phyloP scores from a whole-genome alignment of 2,888 invertebrate species.

The Aethes cnicana region DNA sequence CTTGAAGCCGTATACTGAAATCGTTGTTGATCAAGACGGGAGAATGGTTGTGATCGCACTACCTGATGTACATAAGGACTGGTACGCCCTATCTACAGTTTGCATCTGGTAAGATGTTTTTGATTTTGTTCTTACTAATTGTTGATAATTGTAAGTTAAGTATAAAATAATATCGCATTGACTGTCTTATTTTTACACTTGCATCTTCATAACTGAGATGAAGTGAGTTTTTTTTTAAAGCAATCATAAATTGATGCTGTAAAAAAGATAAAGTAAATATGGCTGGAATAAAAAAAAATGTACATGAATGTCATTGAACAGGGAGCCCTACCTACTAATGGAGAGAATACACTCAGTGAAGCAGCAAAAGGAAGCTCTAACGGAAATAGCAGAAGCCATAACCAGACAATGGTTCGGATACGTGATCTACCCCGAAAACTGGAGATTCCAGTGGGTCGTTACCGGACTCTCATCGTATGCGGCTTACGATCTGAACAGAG shows the following conservation, averaged over 20 bases:
- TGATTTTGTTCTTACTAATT: neutral
- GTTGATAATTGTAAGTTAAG: too few relatives aligned
- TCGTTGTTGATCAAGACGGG: slow-evolving; percentile 54
- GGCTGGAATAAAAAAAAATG: too few relatives aligned
- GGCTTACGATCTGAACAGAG: slow-evolving; percentile 79
- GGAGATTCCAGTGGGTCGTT: slow-evolving; percentile 84
- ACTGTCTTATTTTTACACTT: too few relatives aligned
- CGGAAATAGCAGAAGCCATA: slow-evolving; percentile 84
- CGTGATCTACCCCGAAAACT: slow-evolving; percentile 82
- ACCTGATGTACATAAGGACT: slow-evolving; percentile 61
- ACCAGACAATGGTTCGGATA: slow-evolving; percentile 88
- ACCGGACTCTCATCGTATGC: slow-evolving; percentile 83
- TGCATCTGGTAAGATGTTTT: slow-evolving; percentile 68
- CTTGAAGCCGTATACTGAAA: slow-evolving; percentile 51
- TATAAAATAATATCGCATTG: too few relatives aligned
- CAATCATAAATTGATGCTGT: too few relatives aligned
- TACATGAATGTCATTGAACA: too few relatives aligned
- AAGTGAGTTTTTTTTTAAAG: too few relatives aligned
- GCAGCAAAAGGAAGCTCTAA: slow-evolving; percentile 69
- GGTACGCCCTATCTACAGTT: slow-evolving; percentile 63
- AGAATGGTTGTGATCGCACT: slow-evolving; percentile 59
- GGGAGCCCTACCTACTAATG: slow-evolving; percentile 72
- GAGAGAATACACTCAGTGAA: slow-evolving; percentile 51
- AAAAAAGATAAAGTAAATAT: too few relatives aligned
- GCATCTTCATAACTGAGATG: too few relatives aligned